phyloP scores from a whole-genome alignment of 1,140 invertebrate species.

The Bacillus rossius region DNA sequence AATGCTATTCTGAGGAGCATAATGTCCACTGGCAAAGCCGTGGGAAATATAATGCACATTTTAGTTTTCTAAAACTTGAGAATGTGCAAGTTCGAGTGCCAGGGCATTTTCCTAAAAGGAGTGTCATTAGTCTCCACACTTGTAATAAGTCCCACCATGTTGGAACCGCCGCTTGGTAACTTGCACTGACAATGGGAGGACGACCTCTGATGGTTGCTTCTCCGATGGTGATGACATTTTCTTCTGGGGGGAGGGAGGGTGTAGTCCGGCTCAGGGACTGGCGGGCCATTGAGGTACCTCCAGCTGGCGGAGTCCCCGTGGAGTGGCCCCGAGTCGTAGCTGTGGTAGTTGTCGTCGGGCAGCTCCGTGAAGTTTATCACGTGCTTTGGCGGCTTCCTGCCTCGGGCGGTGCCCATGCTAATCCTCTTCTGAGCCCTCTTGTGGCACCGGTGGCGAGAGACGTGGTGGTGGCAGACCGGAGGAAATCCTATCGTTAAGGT shows the following conservation, averaged over 20 bases:
- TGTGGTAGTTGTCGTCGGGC: constrained; percentile 15
- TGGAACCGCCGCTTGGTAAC: constrained; percentile 29
- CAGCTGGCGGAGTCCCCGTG: constrained; percentile 36
- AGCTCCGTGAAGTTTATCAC: not conserved
- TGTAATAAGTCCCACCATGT: constrained; percentile 13
- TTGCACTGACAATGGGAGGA: constrained; percentile 17
- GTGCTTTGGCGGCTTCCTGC: constrained; percentile 11
- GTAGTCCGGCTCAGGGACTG: constrained; percentile 25
- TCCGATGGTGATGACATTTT: constrained; percentile 23
- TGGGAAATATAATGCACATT: too few species aligned
- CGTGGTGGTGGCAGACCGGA: constrained; percentile 18
- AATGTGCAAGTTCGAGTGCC: constrained; percentile 46
- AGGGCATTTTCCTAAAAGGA: constrained; percentile 46
- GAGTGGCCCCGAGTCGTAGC: constrained; percentile 19
- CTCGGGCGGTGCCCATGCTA: constrained; percentile 20
- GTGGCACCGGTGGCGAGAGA: constrained; percentile 11
- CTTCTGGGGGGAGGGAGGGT: constrained; percentile 26
- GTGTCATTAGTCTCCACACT: constrained; percentile 8
- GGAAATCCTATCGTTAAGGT: constrained; percentile 27
- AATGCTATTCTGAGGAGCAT: too few species aligned
- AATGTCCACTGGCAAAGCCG: too few species aligned
- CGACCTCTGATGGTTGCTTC: constrained; percentile 33
- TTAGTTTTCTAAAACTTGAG: constrained; percentile 40
- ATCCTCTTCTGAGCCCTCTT: constrained; percentile 11
- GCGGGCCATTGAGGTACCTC: constrained; percentile 34